These are phyloP conservation scores for Luperina nickerlii DNA, from an alignment of 2,888 invertebrate genomes.

Conservation along the genomic window DNA sequence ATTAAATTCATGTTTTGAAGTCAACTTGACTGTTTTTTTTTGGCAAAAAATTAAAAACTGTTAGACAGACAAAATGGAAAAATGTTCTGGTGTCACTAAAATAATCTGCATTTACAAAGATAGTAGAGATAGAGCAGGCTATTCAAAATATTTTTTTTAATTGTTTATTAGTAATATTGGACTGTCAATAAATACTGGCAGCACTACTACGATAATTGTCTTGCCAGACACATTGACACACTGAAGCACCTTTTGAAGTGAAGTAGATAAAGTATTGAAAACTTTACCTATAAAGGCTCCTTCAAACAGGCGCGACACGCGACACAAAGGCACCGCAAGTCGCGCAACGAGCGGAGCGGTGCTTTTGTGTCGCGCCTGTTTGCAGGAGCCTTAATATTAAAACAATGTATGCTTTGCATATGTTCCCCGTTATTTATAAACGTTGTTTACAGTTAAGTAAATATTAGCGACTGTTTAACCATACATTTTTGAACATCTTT, in stretches of 20 bases:
- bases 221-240: background rate
- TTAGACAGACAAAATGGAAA: background rate
- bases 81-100: background rate
- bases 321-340: too few species aligned
- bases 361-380: too few species aligned
- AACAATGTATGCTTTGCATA: background rate
- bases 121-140: background rate
- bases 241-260: background rate
- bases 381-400: too few species aligned
- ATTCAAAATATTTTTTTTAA: too few species aligned
- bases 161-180: background rate
- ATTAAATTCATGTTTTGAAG: background rate
- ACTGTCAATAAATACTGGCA: background rate
- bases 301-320: too few species aligned
- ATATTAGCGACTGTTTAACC: background rate
- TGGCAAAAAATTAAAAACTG: too few species aligned
- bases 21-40: background rate
- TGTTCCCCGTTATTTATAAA: too few species aligned
- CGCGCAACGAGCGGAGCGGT: too few species aligned
- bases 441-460: too few species aligned
- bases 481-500: background rate
- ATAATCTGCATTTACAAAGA: background rate
- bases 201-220: background rate
- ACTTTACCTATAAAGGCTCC: background rate
- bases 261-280: background rate